Conservation (phyloP, 1,140 invertebrate genomes). For the Zophobas atratus region DNA sequence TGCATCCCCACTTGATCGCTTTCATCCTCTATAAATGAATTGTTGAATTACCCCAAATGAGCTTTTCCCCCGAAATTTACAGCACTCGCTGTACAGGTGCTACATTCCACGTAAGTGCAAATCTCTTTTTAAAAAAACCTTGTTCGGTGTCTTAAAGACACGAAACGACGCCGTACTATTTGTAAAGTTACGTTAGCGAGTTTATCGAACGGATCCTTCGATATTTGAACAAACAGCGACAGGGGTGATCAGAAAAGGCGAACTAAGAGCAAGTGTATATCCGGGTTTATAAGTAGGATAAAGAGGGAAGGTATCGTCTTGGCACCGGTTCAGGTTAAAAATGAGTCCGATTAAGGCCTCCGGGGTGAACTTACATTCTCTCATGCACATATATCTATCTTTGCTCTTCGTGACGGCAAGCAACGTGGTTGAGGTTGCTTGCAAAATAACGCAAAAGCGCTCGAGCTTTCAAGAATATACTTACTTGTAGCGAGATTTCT, state of each 20-base stretch:
- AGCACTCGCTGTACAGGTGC: no score
- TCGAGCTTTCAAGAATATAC: no score
- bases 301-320: constrained; percentile 19
- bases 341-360: constrained; percentile 59
- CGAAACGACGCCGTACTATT: background rate
- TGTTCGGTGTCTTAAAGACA: no score
- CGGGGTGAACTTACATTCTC: constrained; percentile 60
- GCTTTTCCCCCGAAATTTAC: no score
- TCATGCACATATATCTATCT: constrained; percentile 58
- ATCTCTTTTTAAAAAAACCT: no score
- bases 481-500: no score
- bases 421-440: no score
- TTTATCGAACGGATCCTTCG: constrained; percentile 37
- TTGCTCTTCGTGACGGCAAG: constrained; percentile 4
- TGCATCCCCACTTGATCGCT: no score
- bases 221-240: constrained; percentile 43
- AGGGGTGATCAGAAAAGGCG: constrained; percentile 33
- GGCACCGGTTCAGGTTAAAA: constrained; percentile 52
- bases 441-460: no score
- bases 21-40: no score
- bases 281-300: constrained; percentile 24
- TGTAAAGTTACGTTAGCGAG: constrained; percentile 29
- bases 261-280: constrained; percentile 15
- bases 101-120: no score
- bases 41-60: no score